Percentiles rank a stretch among this genome's conserved stretches.
phyloP scores from a whole-genome alignment of 2,888 invertebrate species.

The Chorisops tibialis region DNA sequence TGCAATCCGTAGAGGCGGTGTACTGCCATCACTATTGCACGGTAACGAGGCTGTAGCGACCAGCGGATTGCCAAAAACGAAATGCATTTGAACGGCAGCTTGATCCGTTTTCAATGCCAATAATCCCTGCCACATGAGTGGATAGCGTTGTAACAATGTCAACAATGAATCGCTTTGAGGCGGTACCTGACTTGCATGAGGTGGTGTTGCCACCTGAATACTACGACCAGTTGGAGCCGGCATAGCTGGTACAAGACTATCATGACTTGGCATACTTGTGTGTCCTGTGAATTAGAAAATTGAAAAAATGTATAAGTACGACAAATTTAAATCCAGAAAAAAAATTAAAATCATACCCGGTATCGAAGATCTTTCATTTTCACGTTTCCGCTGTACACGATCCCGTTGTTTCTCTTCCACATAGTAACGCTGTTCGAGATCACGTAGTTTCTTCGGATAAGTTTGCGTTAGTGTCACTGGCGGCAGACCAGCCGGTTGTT shows the following conservation, averaged over 20 bases:
- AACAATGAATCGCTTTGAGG: constrained; percentile 79
- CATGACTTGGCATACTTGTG: constrained; percentile 38
- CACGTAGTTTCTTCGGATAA: constrained; percentile 39
- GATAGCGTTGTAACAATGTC: constrained; percentile 83
- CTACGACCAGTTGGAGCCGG: constrained; percentile 40
- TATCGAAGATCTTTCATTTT: constrained; percentile 38
- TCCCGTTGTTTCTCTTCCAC: constrained; percentile 44
- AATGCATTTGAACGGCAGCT: constrained; percentile 98
- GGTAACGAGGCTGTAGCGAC: constrained; percentile 88
- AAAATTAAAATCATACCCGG: constrained; percentile 35
- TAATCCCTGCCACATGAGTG: constrained; percentile 96
- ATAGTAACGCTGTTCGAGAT: constrained; percentile 40
- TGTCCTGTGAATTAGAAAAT: constrained; percentile 31
- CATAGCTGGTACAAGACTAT: constrained; percentile 43
- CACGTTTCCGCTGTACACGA: constrained; percentile 40
- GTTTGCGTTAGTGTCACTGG: constrained; percentile 34
- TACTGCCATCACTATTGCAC: constrained; percentile 76
- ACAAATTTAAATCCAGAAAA: neutral
- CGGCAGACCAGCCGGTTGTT: constrained; percentile 33
- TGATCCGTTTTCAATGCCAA: constrained; percentile 94
- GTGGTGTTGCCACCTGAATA: constrained; percentile 54
- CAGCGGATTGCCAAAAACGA: constrained; percentile 88
- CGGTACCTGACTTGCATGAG: constrained; percentile 74
- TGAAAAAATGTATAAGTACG: neutral
- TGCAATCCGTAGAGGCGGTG: constrained; percentile 85